Percentiles rank a stretch among this genome's conserved stretches.
Evolutionary conservation across 64 coral and sea anemone genomes (phyloP).

Genomic region (Dendrophyllia cribrosa): DNA sequence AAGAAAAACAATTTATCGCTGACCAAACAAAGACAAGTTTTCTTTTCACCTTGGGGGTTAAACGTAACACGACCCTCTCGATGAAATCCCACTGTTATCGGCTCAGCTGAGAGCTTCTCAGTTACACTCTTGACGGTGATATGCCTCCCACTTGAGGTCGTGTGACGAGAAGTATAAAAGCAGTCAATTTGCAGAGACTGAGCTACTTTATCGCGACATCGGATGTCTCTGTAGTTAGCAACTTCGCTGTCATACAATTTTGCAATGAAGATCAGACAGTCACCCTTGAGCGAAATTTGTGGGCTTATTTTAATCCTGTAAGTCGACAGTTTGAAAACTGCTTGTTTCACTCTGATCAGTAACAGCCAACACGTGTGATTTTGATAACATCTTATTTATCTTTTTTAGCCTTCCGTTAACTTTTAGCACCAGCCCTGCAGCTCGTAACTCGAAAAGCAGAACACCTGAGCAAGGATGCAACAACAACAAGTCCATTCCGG

Average conservation of each 20-base stretch:
- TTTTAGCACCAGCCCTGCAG: constrained; percentile 5
- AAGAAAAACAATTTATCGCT: constrained; percentile 18
- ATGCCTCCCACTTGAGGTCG: not conserved
- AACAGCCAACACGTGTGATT: constrained; percentile 25
- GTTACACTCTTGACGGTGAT: not conserved
- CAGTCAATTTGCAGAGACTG: not conserved
- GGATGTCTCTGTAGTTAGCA: not conserved
- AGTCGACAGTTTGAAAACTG: constrained; percentile 30
- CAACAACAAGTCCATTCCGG: constrained; percentile 15
- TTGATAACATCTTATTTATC: constrained; percentile 36
- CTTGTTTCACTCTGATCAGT: not conserved
- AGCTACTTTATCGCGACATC: not conserved
- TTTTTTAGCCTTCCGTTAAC: constrained; percentile 28
- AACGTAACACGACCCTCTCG: constrained; percentile 19
- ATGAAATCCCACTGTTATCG: constrained; percentile 10
- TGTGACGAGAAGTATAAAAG: constrained; percentile 25
- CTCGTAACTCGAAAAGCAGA: not conserved
- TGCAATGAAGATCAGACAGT: constrained; percentile 3
- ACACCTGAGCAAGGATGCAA: not conserved
- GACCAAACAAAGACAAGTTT: constrained; percentile 8
- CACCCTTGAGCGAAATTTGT: constrained; percentile 12
- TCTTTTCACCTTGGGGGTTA: constrained; percentile 36
- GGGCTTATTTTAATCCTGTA: constrained; percentile 47
- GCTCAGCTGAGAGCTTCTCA: not conserved
- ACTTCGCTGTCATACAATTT: not conserved